Conservation (phyloP, 1,140 invertebrate species). For the Aporrectodea caliginosa region DNA sequence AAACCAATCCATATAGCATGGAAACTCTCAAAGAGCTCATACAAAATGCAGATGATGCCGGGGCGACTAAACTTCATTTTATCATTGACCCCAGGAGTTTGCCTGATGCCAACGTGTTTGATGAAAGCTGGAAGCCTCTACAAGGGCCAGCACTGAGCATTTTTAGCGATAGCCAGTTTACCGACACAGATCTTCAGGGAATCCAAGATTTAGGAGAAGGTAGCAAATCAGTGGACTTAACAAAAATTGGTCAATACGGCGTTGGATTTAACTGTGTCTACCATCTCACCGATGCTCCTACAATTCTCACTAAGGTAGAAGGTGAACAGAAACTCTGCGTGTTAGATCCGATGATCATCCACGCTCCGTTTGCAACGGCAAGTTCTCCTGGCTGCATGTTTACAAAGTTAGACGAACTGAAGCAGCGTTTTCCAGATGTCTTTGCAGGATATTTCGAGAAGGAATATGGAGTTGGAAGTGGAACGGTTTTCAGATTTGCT, state of each 20-base stretch:
- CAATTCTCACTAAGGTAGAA: slow-evolving; percentile 38
- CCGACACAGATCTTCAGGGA: slow-evolving; percentile 36
- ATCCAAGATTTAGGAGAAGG: slow-evolving; percentile 40
- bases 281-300: slow-evolving; percentile 48
- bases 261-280: slow-evolving; percentile 52
- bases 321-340: slow-evolving; percentile 37
- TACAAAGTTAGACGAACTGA: not conserved
- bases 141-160: slow-evolving; percentile 37
- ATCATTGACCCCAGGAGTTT: slow-evolving; percentile 38
- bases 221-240: slow-evolving; percentile 31
- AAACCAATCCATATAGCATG: slow-evolving; percentile 36
- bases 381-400: slow-evolving; percentile 37
- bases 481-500: not conserved
- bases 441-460: not conserved
- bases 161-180: slow-evolving; percentile 40
- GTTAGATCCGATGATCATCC: slow-evolving; percentile 46
- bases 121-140: slow-evolving; percentile 26
- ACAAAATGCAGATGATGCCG: slow-evolving; percentile 55
- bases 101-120: slow-evolving; percentile 30
- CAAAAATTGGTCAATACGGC: slow-evolving; percentile 34
- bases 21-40: slow-evolving; percentile 38
- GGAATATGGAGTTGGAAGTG: not conserved
- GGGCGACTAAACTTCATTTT: slow-evolving; percentile 41
- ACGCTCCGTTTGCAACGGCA: slow-evolving; percentile 36
- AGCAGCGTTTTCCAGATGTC: not conserved